Evolutionary conservation across 2,797 vertebrate species (phyloP).

Genomic region (Poeciliopsis infans): DNA sequence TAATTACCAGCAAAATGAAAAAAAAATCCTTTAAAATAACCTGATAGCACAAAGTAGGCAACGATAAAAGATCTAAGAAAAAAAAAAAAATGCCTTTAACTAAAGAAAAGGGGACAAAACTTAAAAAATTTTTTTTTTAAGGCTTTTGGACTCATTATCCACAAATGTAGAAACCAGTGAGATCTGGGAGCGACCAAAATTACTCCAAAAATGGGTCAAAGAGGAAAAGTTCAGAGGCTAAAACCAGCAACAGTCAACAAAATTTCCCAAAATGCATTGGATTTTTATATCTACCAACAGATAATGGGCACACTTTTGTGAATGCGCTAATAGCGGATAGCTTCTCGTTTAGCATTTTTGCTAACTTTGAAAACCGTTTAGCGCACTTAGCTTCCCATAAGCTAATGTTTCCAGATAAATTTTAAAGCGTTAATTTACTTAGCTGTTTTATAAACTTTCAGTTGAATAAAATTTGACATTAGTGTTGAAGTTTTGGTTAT

Average conservation of each 20-base stretch:
- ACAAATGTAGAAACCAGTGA: neutral
- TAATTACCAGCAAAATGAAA: neutral
- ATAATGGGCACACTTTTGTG: neutral
- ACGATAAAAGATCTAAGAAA: no score
- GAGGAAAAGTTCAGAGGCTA: neutral
- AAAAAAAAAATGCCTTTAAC: no score
- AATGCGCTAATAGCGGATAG: neutral
- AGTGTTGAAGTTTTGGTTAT: no score
- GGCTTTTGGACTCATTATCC: neutral
- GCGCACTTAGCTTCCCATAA: neutral
- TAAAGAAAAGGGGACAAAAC: neutral
- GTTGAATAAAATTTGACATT: neutral
- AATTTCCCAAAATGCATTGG: neutral
- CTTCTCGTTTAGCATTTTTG: neutral
- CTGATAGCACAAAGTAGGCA: neutral
- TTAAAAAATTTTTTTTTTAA: neutral
- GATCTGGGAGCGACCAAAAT: neutral
- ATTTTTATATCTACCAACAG: neutral
- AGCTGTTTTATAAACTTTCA: neutral
- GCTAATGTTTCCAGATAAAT: neutral
- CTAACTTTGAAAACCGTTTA: neutral
- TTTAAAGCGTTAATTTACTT: neutral
- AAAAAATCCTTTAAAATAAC: neutral
- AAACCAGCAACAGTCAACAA: neutral
- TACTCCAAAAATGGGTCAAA: neutral